phyloP scores from a whole-genome alignment of 2,797 vertebrate species.

The Cynopterus sphinx region DNA sequence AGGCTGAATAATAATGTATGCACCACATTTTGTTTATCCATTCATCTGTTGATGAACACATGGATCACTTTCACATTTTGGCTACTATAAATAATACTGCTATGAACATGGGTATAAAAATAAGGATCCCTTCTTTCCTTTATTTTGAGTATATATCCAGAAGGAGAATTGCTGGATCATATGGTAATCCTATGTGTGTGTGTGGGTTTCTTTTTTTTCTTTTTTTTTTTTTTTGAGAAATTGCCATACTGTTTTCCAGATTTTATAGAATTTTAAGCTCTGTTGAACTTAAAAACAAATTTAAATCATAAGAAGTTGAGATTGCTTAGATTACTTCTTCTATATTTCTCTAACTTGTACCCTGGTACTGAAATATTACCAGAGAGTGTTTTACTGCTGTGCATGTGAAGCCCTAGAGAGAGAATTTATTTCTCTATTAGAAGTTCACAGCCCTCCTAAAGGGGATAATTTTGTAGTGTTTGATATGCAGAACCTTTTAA shows the following conservation, averaged over 20 bases:
- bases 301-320: constrained; percentile 7
- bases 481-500: background rate
- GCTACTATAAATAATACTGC: background rate
- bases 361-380: background rate
- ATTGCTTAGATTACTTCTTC: background rate
- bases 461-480: constrained; percentile 33
- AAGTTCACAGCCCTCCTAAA: background rate
- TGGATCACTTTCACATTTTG: background rate
- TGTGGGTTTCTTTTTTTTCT: background rate
- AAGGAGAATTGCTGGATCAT: background rate
- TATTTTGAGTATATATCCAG: constrained; percentile 19
- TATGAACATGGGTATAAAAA: background rate
- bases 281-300: constrained; percentile 14
- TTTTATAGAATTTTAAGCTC: constrained; percentile 28
- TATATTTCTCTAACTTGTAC: background rate
- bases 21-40: background rate
- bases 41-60: background rate
- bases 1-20: background rate
- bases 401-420: background rate
- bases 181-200: background rate
- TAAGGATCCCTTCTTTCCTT: background rate
- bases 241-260: background rate
- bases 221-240: background rate
- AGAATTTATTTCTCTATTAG: background rate
- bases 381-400: background rate